A percentile compares a stretch with the other conserved stretches of the same genome.
phyloP scores from a whole-genome alignment of 2,797 vertebrate genomes.

The Fratercula arctica region DNA sequence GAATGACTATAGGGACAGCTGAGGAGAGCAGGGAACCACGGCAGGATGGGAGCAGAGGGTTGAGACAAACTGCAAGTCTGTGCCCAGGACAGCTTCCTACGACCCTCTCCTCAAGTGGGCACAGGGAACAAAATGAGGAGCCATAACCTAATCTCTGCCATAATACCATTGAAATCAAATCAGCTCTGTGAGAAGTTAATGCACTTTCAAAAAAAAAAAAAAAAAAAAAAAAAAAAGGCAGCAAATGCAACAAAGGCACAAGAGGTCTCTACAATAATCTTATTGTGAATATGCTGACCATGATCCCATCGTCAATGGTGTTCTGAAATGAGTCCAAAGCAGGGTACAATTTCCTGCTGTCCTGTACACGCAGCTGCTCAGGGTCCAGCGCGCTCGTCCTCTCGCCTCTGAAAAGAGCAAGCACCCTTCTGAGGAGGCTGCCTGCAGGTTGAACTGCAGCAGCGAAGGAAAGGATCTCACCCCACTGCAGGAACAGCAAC shows the following conservation, averaged over 20 bases:
- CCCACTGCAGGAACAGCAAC: background rate
- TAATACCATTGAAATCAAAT: background rate
- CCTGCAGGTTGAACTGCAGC: background rate
- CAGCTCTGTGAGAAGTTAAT: background rate
- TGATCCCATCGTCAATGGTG: background rate
- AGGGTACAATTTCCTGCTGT: background rate
- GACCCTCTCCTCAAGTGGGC: background rate
- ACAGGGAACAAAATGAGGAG: background rate
- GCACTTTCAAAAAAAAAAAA: background rate
- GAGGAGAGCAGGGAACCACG: background rate
- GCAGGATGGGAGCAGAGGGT: background rate
- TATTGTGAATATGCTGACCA: background rate
- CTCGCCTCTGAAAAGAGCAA: background rate
- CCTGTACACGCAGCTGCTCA: background rate
- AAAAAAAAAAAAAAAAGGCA: background rate
- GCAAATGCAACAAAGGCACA: background rate
- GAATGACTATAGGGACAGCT: background rate
- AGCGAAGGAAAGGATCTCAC: background rate
- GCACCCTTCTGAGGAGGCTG: background rate
- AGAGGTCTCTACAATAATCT: background rate
- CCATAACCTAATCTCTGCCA: background rate
- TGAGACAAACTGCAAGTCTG: fast-evolving
- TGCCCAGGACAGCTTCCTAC: background rate
- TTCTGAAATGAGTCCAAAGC: background rate
- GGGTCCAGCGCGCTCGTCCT: fast-evolving